Evolutionary conservation across 2,113 vertebrate species (phyloP), one percentile per base, ranked within the genome.

Genomic region (Pedetes capensis): DNA sequence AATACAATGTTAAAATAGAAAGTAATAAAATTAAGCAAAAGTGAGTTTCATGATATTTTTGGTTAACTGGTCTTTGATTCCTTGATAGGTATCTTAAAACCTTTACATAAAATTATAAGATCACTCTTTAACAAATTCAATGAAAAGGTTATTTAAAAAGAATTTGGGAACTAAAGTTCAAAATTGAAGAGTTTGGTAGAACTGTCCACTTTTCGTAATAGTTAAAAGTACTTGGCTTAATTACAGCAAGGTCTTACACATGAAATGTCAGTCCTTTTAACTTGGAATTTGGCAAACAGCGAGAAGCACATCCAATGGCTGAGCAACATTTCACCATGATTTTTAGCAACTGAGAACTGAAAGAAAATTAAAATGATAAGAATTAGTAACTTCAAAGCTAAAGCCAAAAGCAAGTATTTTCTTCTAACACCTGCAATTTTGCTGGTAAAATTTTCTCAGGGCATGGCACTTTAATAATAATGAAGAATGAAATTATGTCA

Each of bases 291-390:
- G 97, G 97, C 87, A 97, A 81, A 69, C 97, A 97, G 55, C 96
- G 95, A 8, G 97, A 97, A 8, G 97, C 96, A n/a, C 97, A 97
- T 78, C 97, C 97, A 68, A 97, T 69, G 75, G 97, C 97, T 0
- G 96, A 96, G 79, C 97, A 97, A 92, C 97, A 96, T 97, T 97
- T 97, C 97, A 97, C 97, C 97, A 97, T 97, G 89, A 90, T 87
- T 64, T n/a, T 96, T 88, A 95, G 92, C 84, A 74, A 72, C 66
- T 82, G 95, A 80, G 42, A 80, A 92, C 97, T 97, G 94, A 57
- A 97, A 97, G 85, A 94, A 91, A 96, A 95, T 76, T n/a, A 84
- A 84, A 74, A 83, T 1, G 55, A 7, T 13, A 91, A 55, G 42
- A 29, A 55, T 96, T 72, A 97, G 93, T 79, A 71, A 94, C 49